A percentile compares a stretch with the other conserved stretches of the same genome.
phyloP scores from a whole-genome alignment of 1,140 invertebrate species.

The Trichomalopsis sarcophagae region DNA sequence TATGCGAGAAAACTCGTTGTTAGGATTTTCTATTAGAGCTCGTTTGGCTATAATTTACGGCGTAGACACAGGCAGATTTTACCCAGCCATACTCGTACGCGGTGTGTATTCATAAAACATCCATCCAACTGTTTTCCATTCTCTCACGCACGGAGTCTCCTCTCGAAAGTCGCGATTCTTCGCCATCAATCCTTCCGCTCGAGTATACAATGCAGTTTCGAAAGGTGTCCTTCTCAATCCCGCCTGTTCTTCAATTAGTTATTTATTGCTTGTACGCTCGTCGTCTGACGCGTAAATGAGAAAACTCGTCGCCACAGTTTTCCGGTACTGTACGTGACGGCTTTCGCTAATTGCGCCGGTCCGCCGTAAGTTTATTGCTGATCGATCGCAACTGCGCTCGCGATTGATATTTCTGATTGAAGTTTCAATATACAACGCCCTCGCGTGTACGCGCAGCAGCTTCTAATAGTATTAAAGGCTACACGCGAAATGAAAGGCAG shows the following conservation, averaged over 20 bases:
- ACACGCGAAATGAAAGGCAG: conserved; percentile 15
- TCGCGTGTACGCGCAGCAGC: background rate
- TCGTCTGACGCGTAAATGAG: background rate
- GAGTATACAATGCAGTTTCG: background rate
- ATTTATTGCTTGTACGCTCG: background rate
- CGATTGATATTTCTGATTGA: background rate
- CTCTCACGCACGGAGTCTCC: background rate
- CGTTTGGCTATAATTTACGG: background rate
- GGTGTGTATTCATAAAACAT: background rate
- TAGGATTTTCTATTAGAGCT: conserved; percentile 1
- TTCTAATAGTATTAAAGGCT: conserved; percentile 6
- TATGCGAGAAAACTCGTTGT: background rate
- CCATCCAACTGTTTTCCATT: background rate
- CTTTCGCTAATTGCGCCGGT: background rate
- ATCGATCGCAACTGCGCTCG: background rate
- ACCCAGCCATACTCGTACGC: background rate
- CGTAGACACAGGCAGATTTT: background rate
- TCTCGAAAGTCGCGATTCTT: background rate
- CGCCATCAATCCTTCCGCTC: background rate
- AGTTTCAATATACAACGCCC: background rate
- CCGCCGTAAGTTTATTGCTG: background rate
- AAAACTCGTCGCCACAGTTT: background rate
- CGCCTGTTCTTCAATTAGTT: background rate
- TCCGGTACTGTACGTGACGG: background rate
- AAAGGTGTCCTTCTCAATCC: background rate